Percentiles rank a stretch among this genome's conserved stretches.
Conservation (phyloP, 2,113 vertebrate genomes). For the Burhinus bistriatus region DNA sequence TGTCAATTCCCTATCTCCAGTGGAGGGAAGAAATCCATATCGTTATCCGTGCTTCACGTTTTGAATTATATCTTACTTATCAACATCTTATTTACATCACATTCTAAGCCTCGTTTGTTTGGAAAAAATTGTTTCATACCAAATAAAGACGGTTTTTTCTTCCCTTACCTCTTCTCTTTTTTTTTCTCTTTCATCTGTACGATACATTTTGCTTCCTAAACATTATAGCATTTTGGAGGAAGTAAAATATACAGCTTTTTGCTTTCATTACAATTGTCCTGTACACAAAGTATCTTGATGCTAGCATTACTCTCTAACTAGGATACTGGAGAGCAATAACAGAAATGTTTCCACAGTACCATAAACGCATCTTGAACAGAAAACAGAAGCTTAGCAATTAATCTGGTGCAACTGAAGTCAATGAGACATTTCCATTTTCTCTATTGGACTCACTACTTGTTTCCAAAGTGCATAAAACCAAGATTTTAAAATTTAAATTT, state of each 20-base stretch:
- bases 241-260: neutral
- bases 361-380: neutral
- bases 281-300: neutral
- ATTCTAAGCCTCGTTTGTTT: neutral
- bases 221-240: neutral
- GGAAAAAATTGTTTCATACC: neutral
- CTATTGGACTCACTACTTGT: neutral
- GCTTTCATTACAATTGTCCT: neutral
- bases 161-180: neutral
- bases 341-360: neutral
- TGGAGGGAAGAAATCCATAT: neutral
- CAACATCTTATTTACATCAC: neutral
- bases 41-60: neutral
- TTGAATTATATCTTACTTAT: neutral
- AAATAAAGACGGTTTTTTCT: neutral
- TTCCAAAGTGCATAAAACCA: neutral
- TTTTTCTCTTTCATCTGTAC: neutral
- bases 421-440: neutral
- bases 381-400: neutral
- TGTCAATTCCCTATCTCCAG: neutral
- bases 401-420: neutral
- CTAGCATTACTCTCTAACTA: neutral
- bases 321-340: neutral
- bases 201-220: neutral
- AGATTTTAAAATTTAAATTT: neutral